These are phyloP conservation scores for Lydus trimaculatus DNA, from an alignment of 2,888 invertebrate species.

Conservation along the genomic window DNA sequence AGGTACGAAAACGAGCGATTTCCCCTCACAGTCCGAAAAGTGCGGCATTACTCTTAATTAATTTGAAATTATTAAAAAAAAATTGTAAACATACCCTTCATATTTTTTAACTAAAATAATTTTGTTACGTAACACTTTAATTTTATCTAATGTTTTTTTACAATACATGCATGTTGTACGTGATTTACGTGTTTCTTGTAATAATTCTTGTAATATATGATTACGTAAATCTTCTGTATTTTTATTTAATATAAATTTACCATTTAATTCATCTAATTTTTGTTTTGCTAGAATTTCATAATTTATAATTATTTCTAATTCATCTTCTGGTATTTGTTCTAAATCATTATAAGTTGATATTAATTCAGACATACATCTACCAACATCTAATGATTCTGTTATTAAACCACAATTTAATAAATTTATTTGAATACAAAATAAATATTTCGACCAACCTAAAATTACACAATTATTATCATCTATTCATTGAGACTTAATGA, in stretches of 20 bases:
- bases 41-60: too few species aligned
- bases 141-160: constrained; percentile 61
- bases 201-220: constrained; percentile 44
- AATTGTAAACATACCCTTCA: constrained; percentile 29
- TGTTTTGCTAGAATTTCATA: constrained; percentile 43
- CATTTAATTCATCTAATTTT: constrained; percentile 33
- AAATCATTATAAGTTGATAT: constrained; percentile 40
- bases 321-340: constrained; percentile 48
- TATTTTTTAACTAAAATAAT: constrained; percentile 62
- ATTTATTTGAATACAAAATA: constrained; percentile 69
- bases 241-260: constrained; percentile 43
- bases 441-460: constrained; percentile 57
- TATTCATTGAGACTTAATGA: too few species aligned
- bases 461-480: too few species aligned
- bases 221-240: constrained; percentile 51
- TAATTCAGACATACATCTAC: constrained; percentile 42
- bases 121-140: constrained; percentile 68
- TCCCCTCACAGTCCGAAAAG: too few species aligned
- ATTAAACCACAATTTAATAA: constrained; percentile 78
- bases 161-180: constrained; percentile 67
- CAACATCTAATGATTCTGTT: constrained; percentile 73
- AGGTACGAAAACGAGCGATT: too few species aligned
- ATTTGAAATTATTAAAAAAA: too few species aligned
- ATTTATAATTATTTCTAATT: constrained; percentile 45
- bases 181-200: constrained; percentile 52